A percentile compares a stretch with the other conserved stretches of the same genome.
phyloP scores from a whole-genome alignment of 2,797 vertebrate species.

The Gadopsis marmoratus region DNA sequence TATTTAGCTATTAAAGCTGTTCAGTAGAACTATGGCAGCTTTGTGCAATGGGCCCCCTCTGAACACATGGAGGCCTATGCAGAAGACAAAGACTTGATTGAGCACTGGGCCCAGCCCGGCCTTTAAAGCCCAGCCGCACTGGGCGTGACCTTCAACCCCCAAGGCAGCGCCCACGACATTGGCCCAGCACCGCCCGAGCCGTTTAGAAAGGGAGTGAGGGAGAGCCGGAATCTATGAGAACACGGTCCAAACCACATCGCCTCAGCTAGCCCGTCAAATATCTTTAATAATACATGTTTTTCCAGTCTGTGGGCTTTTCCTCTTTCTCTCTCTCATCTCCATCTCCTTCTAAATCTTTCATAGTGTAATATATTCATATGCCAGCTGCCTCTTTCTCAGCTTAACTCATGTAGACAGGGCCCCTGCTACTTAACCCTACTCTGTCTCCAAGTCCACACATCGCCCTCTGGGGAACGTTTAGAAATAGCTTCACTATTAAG shows the following conservation, averaged over 20 bases:
- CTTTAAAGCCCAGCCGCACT: constrained; percentile 76
- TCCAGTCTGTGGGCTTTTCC: not conserved
- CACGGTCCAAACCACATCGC: constrained; percentile 36
- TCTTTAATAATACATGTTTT: constrained; percentile 18
- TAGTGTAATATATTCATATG: constrained; percentile 23
- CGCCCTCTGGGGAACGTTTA: constrained; percentile 56
- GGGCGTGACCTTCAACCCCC: constrained; percentile 81
- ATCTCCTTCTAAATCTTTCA: not conserved
- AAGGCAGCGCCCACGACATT: constrained; percentile 65
- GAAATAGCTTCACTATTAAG: constrained; percentile 57
- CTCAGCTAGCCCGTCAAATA: constrained; percentile 19
- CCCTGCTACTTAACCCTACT: constrained; percentile 54
- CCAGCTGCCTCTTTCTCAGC: constrained; percentile 43
- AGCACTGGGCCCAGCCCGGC: constrained; percentile 72
- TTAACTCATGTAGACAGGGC: constrained; percentile 39
- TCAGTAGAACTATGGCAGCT: constrained; percentile 83
- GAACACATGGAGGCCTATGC: constrained; percentile 76
- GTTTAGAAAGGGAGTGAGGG: constrained; percentile 18
- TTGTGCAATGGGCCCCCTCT: constrained; percentile 77
- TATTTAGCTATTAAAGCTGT: constrained; percentile 78
- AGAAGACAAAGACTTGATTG: constrained; percentile 87
- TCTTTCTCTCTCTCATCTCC: constrained; percentile 4
- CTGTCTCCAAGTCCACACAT: constrained; percentile 56
- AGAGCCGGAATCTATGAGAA: constrained; percentile 36
- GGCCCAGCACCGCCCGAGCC: constrained; percentile 47